Percentiles rank a stretch among this genome's conserved stretches.
Evolutionary conservation across 1,140 invertebrate species (phyloP).

Genomic region (Tetraneura akinire): DNA sequence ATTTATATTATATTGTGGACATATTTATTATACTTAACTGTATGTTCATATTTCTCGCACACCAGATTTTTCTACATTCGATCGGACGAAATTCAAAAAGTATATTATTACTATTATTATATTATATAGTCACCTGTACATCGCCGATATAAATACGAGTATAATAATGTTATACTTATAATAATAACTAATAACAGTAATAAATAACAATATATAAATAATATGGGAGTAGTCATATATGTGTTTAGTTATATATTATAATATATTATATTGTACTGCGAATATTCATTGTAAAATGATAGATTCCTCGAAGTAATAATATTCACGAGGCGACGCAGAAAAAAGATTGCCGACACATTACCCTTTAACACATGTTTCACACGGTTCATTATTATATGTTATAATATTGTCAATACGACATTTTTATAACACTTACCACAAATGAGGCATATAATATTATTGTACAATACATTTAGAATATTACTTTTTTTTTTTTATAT

Average conservation of each 20-base stretch:
- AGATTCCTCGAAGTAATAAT: not conserved
- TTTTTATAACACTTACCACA: no score
- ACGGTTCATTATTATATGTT: no score
- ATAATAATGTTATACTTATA: no score
- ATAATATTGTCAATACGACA: no score
- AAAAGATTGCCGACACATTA: not conserved
- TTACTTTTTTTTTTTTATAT: no score
- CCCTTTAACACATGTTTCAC: constrained; percentile 6
- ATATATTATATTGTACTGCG: no score
- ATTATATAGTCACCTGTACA: not conserved
- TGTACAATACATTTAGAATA: no score
- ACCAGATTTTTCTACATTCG: not conserved
- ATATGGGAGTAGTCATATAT: not conserved
- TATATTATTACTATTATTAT: not conserved
- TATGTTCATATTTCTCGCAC: not conserved
- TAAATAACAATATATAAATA: not conserved
- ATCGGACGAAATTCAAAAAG: not conserved
- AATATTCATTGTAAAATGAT: not conserved
- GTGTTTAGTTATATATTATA: no score
- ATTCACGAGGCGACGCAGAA: not conserved
- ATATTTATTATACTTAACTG: not conserved
- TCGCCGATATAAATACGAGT: not conserved
- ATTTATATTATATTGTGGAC: not conserved
- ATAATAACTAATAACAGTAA: no score
- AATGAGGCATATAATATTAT: no score